These are phyloP conservation scores for Sarcophaga rosellei DNA, from an alignment of 2,888 invertebrate species.

Conservation along the genomic window DNA sequence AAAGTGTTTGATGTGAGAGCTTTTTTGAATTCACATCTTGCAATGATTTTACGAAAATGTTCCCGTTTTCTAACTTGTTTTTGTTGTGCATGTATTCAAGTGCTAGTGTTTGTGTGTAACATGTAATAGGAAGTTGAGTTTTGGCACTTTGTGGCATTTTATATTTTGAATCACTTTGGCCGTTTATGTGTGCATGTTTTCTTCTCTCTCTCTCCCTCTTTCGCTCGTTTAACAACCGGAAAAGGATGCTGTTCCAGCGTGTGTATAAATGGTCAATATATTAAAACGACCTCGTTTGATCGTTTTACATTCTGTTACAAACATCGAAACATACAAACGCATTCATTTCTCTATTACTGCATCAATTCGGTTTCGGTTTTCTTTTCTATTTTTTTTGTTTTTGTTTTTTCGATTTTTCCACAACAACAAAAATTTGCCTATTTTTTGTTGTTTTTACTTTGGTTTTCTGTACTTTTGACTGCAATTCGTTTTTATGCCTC, in stretches of 20 bases:
- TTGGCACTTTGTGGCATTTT: slow-evolving; percentile 67
- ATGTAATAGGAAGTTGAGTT: slow-evolving; percentile 67
- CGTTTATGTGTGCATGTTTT: not conserved
- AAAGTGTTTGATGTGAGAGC: not conserved
- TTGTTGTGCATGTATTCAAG: too few species aligned
- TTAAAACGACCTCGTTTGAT: slow-evolving; percentile 67
- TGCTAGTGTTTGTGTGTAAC: not conserved
- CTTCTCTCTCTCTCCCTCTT: not conserved
- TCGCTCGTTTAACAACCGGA: slow-evolving; percentile 53
- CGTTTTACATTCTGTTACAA: slow-evolving; percentile 44
- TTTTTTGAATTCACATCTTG: slow-evolving; percentile 38
- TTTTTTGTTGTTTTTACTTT: not conserved
- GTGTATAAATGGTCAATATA: slow-evolving; percentile 60
- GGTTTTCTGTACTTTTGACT: slow-evolving; percentile 23
- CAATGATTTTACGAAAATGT: slow-evolving; percentile 36
- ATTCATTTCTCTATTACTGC: slow-evolving; percentile 59
- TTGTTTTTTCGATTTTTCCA: not conserved
- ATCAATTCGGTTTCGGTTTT: slow-evolving; percentile 44
- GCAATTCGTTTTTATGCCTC: slow-evolving; percentile 55
- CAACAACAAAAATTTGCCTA: not conserved
- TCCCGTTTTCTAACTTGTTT: not conserved
- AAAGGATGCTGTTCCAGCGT: slow-evolving; percentile 59
- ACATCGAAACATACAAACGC: not conserved
- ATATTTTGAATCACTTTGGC: slow-evolving; percentile 33
- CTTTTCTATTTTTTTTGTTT: too few species aligned